Evolutionary conservation across 1,140 invertebrate genomes (phyloP).

Genomic region (Eriosoma lanigerum): DNA sequence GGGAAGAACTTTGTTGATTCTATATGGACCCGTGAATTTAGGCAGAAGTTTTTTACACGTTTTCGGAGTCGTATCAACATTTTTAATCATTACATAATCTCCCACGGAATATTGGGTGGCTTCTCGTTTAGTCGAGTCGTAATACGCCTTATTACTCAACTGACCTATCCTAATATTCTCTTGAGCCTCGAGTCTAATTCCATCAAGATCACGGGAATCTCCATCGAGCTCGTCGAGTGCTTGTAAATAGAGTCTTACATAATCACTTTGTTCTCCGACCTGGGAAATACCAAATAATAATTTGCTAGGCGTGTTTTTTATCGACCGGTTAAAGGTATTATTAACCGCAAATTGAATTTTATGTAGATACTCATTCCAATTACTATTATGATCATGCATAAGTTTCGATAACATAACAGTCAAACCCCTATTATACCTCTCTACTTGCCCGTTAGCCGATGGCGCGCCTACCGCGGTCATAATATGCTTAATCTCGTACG

Average conservation of each 20-base stretch:
- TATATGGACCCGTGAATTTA: neutral
- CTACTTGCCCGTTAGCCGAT: conserved; percentile 22
- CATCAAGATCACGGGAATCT: neutral
- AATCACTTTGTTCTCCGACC: too few species aligned
- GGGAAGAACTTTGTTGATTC: neutral
- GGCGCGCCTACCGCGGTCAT: neutral
- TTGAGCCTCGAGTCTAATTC: neutral
- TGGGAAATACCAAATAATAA: conserved; percentile 54
- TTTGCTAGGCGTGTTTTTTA: conserved; percentile 51
- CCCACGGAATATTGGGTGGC: neutral
- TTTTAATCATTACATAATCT: neutral
- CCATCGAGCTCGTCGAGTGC: neutral
- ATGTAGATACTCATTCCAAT: conserved; percentile 42
- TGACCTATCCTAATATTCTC: neutral
- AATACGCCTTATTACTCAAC: neutral
- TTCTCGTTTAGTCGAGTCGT: neutral
- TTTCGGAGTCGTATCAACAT: neutral
- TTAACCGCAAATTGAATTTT: conserved; percentile 53
- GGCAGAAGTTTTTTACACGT: neutral
- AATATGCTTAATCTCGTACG: conserved; percentile 27
- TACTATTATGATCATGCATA: conserved; percentile 37
- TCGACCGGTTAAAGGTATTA: conserved; percentile 52
- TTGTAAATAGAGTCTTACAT: neutral
- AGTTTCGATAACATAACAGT: neutral
- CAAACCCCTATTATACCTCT: neutral